Evolutionary conservation across 35 echinoderm and acorn worm genomes (phyloP).

Genomic region (Diadema setosum): DNA sequence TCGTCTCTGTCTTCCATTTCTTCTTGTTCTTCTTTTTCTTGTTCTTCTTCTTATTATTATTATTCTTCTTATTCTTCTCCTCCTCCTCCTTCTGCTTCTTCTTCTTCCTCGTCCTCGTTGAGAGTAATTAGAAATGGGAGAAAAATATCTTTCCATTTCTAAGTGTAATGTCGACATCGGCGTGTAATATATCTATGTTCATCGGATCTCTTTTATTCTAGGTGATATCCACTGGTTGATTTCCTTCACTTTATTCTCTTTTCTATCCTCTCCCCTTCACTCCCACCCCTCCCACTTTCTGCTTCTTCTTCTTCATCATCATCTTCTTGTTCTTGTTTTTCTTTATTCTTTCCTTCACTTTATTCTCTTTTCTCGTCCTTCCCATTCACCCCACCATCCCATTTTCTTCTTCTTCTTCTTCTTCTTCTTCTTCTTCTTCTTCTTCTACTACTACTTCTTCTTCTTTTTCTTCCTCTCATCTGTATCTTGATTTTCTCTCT

Average conservation of each 20-base stretch:
- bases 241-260: not conserved
- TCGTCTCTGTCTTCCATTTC: not conserved
- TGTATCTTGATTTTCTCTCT: not conserved
- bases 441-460: not conserved
- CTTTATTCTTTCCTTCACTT: not conserved
- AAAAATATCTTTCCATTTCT: too few relatives aligned
- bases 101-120: too few relatives aligned
- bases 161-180: too few relatives aligned
- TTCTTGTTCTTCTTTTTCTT: not conserved
- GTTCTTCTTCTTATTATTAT: too few relatives aligned
- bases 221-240: too few relatives aligned
- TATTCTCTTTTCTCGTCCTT: not conserved
- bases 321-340: not conserved
- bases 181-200: too few relatives aligned
- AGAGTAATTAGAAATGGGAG: too few relatives aligned
- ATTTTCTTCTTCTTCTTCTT: not conserved
- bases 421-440: not conserved
- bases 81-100: too few relatives aligned
- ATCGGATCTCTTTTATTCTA: too few relatives aligned
- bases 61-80: too few relatives aligned
- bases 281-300: not conserved
- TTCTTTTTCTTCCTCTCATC: not conserved
- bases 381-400: not conserved
- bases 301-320: not conserved
- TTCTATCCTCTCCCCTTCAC: not conserved